phyloP scores from a whole-genome alignment of 1,140 invertebrate genomes.

The Hesperophylax magnus region DNA sequence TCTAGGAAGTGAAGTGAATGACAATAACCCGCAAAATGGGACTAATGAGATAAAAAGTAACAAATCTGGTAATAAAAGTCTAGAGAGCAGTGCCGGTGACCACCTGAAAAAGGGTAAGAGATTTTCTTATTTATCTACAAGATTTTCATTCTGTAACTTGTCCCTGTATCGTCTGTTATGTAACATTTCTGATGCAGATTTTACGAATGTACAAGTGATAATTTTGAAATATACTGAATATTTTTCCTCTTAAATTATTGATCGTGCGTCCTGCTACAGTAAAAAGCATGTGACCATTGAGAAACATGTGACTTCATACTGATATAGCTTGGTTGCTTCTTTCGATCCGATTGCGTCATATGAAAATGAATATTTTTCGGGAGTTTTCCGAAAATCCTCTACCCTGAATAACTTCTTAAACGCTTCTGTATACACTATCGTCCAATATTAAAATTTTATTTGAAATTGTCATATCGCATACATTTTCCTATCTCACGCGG shows the following conservation, averaged over 20 bases:
- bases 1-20: slow-evolving; percentile 71
- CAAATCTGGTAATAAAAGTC: slow-evolving; percentile 63
- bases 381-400: slow-evolving; percentile 12
- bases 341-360: slow-evolving; percentile 45
- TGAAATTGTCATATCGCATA: not conserved
- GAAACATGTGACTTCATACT: slow-evolving; percentile 49
- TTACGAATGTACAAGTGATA: slow-evolving; percentile 21
- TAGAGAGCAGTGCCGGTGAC: slow-evolving; percentile 63
- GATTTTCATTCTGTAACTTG: slow-evolving; percentile 38
- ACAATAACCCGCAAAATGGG: slow-evolving; percentile 66
- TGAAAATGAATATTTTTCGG: slow-evolving; percentile 40
- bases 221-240: not conserved
- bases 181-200: slow-evolving; percentile 63
- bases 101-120: slow-evolving; percentile 69
- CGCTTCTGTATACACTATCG: not conserved
- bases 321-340: slow-evolving; percentile 33
- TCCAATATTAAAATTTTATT: not conserved
- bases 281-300: slow-evolving; percentile 50
- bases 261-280: slow-evolving; percentile 22
- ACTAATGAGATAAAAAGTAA: slow-evolving; percentile 70
- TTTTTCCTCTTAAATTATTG: slow-evolving; percentile 36
- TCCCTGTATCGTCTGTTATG: slow-evolving; percentile 63
- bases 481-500: too few species aligned
- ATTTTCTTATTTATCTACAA: slow-evolving; percentile 44
- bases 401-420: not conserved